These are phyloP conservation scores for Episyrphus balteatus DNA, from an alignment of 1,140 invertebrate genomes.

Conservation along the genomic window DNA sequence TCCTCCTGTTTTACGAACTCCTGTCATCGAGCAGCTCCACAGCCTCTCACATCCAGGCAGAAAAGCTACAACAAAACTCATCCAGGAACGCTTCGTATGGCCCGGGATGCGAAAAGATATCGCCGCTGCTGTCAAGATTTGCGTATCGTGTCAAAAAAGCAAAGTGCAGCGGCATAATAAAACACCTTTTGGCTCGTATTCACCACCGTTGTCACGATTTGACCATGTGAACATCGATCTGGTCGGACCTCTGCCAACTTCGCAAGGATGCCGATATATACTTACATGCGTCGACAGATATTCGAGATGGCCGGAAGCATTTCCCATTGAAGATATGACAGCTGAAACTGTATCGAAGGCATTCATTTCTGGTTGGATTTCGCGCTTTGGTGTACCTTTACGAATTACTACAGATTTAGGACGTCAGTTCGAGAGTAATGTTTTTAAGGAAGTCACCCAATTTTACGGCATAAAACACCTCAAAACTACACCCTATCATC, in stretches of 20 bases:
- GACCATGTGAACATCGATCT: slow-evolving; percentile 25
- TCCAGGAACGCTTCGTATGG: slow-evolving; percentile 11
- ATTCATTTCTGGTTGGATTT: slow-evolving; percentile 23
- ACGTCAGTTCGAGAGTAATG: slow-evolving; percentile 19
- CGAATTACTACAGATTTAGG: slow-evolving; percentile 25
- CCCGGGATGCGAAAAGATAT: slow-evolving; percentile 14
- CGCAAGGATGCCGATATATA: slow-evolving; percentile 18
- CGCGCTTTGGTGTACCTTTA: slow-evolving; percentile 21
- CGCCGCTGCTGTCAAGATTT: background rate
- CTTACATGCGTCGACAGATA: slow-evolving; percentile 37
- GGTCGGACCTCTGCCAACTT: slow-evolving; percentile 26
- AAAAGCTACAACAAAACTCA: too few relatives aligned
- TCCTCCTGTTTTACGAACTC: too few relatives aligned
- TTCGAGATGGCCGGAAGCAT: slow-evolving; percentile 37
- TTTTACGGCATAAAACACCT: slow-evolving; percentile 12
- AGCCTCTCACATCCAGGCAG: too few relatives aligned
- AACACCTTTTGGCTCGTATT: too few relatives aligned
- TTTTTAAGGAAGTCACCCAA: slow-evolving; percentile 11
- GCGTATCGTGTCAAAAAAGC: too few relatives aligned
- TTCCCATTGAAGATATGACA: slow-evolving; percentile 31
- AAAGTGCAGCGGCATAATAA: too few relatives aligned
- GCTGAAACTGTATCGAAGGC: slow-evolving; percentile 25
- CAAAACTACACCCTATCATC: slow-evolving; percentile 32
- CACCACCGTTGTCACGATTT: too few relatives aligned
- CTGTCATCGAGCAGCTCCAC: too few relatives aligned